phyloP scores from a whole-genome alignment of 2,113 vertebrate genomes.

The Chionomys nivalis region DNA sequence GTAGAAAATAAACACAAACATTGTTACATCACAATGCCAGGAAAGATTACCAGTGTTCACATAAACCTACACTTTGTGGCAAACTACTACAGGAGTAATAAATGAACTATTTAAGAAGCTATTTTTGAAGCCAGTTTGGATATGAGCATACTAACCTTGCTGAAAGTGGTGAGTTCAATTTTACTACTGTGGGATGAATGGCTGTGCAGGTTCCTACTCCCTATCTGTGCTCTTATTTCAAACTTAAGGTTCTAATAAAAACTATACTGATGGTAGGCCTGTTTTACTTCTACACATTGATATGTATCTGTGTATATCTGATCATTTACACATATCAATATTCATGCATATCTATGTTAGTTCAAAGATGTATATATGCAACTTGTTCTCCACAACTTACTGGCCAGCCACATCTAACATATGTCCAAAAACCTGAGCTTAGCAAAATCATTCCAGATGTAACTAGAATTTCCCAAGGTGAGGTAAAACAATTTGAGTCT shows the following conservation, averaged over 20 bases:
- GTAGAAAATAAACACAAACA: not conserved
- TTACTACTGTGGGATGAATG: not conserved
- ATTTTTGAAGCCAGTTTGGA: not conserved
- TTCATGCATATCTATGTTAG: rapidly evolving
- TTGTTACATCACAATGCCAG: not conserved
- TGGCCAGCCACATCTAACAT: not conserved
- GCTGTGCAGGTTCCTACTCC: not conserved
- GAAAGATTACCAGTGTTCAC: not conserved
- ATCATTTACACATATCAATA: too few relatives aligned
- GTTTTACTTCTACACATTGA: not conserved
- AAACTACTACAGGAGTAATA: not conserved
- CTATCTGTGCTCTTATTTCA: not conserved
- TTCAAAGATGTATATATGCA: too few relatives aligned
- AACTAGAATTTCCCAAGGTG: not conserved
- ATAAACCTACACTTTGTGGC: not conserved
- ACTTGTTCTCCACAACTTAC: not conserved
- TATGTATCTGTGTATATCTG: not conserved
- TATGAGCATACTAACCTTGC: not conserved
- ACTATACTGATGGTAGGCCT: too few relatives aligned
- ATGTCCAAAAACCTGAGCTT: not conserved
- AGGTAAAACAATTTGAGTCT: not conserved
- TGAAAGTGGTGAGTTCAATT: not conserved
- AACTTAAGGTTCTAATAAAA: not conserved
- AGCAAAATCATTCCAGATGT: not conserved
- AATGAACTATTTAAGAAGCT: not conserved